Conservation (phyloP, 2,888 invertebrate genomes). For the Sinotaia quadrata region DNA sequence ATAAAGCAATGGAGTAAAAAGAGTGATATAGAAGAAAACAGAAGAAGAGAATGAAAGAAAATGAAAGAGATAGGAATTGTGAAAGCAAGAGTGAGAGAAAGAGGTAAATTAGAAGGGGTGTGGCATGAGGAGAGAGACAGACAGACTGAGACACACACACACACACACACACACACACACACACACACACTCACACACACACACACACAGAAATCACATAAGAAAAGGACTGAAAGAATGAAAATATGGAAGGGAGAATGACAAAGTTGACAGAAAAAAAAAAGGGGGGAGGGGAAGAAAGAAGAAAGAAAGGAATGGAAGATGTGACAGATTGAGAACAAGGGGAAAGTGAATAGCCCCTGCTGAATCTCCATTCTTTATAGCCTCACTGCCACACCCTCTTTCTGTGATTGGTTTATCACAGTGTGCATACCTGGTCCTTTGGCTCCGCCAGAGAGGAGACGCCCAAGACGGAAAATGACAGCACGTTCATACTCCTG, state of each 20-base stretch:
- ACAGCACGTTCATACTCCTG: constrained; percentile 96
- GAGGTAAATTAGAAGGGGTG: background rate
- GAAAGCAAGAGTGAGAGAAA: background rate
- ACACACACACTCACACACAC: too few relatives aligned
- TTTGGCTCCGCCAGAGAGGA: constrained; percentile 91
- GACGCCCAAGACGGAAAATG: constrained; percentile 90
- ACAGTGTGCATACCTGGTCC: constrained; percentile 79
- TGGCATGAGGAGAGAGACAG: too few relatives aligned
- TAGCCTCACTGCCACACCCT: too few relatives aligned
- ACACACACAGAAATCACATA: too few relatives aligned
- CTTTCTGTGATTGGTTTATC: too few relatives aligned
- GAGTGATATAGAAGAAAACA: background rate
- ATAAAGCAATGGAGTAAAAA: background rate
- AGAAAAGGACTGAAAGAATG: too few relatives aligned
- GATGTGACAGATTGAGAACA: constrained; percentile 1
- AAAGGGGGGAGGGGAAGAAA: background rate
- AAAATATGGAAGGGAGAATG: background rate
- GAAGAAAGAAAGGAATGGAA: background rate
- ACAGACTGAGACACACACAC: too few relatives aligned
- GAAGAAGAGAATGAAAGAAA: too few relatives aligned
- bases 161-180: too few relatives aligned
- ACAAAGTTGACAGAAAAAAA: too few relatives aligned
- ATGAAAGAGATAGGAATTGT: too few relatives aligned
- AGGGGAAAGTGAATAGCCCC: background rate
- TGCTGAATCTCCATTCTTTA: too few relatives aligned